phyloP scores from a whole-genome alignment of 1,140 invertebrate genomes.

The Drosophila orosa region DNA sequence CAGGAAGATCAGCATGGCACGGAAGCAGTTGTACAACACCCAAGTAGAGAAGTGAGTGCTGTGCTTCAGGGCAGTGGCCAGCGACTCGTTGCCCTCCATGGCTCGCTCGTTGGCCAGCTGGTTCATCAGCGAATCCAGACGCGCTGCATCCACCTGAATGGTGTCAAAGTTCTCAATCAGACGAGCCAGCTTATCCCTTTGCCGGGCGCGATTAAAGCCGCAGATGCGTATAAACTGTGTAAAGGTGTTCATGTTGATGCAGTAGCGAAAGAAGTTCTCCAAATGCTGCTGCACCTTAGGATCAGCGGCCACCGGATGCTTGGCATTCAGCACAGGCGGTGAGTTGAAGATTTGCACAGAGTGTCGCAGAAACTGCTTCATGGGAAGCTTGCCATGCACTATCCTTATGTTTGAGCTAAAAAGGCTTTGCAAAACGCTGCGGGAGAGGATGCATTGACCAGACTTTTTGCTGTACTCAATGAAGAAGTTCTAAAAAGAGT shows the following conservation, averaged over 20 bases:
- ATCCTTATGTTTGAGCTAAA: conserved; percentile 87
- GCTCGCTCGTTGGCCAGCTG: conserved; percentile 84
- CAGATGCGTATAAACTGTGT: conserved; percentile 94
- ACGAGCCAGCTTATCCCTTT: conserved; percentile 96
- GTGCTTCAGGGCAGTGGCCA: conserved; percentile 86
- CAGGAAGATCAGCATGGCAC: conserved; percentile 98
- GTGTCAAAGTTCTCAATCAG: conserved; percentile 93
- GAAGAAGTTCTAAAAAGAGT: conserved; percentile 92
- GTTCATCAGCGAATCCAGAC: conserved; percentile 94
- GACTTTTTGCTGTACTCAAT: conserved; percentile 94
- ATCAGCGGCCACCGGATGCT: conserved; percentile 87
- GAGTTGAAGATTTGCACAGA: conserved; percentile 94
- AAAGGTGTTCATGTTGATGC: conserved; percentile 91
- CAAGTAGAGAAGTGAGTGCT: conserved; percentile 97
- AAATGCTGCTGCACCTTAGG: conserved; percentile 87
- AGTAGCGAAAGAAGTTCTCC: conserved; percentile 94
- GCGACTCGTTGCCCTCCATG: conserved; percentile 71
- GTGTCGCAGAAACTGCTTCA: conserved; percentile 93
- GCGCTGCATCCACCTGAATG: conserved; percentile 97
- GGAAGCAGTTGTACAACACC: conserved; percentile 97
- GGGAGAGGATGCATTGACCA: conserved; percentile 96
- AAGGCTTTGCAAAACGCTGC: conserved; percentile 94
- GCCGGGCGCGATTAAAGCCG: conserved; percentile 97
- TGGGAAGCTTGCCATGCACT: conserved; percentile 85
- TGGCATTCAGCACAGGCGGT: conserved; percentile 91